Conservation (phyloP, 2,888 invertebrate species). For the Oasisia sp. region DNA sequence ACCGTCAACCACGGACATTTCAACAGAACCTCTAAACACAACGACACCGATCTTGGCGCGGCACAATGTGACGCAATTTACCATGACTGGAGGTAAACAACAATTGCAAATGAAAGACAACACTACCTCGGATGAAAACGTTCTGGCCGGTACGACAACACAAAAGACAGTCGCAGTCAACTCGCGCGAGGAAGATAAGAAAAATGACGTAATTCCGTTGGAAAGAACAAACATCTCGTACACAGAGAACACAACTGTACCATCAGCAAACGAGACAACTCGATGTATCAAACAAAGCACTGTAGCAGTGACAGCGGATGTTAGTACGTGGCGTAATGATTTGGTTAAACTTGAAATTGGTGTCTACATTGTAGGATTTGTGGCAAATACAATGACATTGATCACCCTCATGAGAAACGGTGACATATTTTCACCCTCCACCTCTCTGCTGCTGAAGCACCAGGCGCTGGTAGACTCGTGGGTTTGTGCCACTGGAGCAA, state of each 20-base stretch:
- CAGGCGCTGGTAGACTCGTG: slow-evolving; percentile 35
- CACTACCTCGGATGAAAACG: not conserved
- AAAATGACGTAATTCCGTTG: not conserved
- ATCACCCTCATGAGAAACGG: no score
- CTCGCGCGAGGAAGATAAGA: not conserved
- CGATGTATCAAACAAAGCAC: not conserved
- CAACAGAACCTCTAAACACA: not conserved
- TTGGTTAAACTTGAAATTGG: slow-evolving; percentile 28
- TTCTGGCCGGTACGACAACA: not conserved
- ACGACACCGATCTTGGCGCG: not conserved
- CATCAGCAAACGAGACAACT: not conserved
- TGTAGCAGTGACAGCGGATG: not conserved
- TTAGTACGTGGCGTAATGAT: not conserved
- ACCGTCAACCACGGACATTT: not conserved
- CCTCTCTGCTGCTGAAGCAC: slow-evolving; percentile 34
- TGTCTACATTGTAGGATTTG: no score
- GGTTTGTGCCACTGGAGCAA: slow-evolving; percentile 29
- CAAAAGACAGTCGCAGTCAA: not conserved
- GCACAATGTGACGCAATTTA: not conserved
- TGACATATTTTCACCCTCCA: no score
- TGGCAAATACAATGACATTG: no score
- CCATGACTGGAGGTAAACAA: no score
- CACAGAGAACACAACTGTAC: not conserved
- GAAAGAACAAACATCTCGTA: not conserved
- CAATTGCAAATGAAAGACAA: not conserved